A percentile compares a stretch with the other conserved stretches of the same genome.
phyloP scores from a whole-genome alignment of 2,797 vertebrate genomes.

The Peromyscus attwateri region DNA sequence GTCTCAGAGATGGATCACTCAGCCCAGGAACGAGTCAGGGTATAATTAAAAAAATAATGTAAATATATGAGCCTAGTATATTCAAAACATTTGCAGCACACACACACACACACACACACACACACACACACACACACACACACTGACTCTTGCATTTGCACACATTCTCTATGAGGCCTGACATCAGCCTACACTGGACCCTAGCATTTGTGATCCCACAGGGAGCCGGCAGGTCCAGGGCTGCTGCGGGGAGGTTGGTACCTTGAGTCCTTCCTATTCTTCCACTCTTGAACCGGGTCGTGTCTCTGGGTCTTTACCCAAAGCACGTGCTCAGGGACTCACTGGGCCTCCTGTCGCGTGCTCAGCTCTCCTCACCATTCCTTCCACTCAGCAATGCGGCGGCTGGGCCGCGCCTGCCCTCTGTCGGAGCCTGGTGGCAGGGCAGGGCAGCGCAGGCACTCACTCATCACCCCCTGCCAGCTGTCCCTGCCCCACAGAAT shows the following conservation, averaged over 20 bases:
- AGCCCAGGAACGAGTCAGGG: not conserved
- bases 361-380: not conserved
- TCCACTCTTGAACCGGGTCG: not conserved
- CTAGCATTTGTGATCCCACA: not conserved
- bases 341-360: not conserved
- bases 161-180: not conserved
- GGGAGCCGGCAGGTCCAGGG: not conserved
- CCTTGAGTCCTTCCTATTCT: too few species aligned
- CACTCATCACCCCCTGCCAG: fast-evolving
- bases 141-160: not conserved
- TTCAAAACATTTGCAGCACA: not conserved
- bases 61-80: not conserved
- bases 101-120: not conserved
- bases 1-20: not conserved
- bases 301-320: not conserved
- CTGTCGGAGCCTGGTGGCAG: conserved; percentile 88
- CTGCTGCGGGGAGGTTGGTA: not conserved
- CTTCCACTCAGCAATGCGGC: not conserved
- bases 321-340: not conserved
- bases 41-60: not conserved
- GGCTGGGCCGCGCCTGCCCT: conserved; percentile 94
- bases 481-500: not conserved
- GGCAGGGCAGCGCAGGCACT: conserved; percentile 32
- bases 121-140: not conserved
- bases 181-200: not conserved